A percentile compares a stretch with the other conserved stretches of the same genome.
Conservation (phyloP, 2,797 vertebrate genomes). For the Notoglanidium macrostoma region DNA sequence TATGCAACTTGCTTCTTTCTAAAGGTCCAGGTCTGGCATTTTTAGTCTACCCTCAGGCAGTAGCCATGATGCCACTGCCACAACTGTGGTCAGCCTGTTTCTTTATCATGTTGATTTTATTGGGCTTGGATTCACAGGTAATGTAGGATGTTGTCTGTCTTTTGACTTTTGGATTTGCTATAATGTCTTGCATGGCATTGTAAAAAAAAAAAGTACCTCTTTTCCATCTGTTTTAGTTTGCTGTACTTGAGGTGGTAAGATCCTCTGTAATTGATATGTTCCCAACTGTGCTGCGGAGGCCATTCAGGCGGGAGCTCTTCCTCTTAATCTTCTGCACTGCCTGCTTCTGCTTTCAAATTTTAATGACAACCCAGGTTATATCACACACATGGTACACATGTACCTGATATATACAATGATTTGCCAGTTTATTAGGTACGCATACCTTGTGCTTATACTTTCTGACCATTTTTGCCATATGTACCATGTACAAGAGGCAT, state of each 20-base stretch:
- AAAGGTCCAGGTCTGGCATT: slow-evolving; percentile 69
- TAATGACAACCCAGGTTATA: slow-evolving; percentile 10
- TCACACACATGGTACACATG: neutral
- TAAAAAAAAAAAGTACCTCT: neutral
- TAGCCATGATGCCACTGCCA: slow-evolving; percentile 65
- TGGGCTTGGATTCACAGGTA: neutral
- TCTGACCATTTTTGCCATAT: neutral
- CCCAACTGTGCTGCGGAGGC: neutral
- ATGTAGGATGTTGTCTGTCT: neutral
- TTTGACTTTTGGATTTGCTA: neutral
- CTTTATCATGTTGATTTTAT: slow-evolving; percentile 5
- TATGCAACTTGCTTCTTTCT: neutral
- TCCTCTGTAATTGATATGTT: neutral
- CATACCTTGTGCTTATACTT: neutral
- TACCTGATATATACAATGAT: neutral
- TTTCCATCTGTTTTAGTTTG: neutral
- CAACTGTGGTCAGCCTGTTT: slow-evolving; percentile 66
- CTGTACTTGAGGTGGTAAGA: neutral
- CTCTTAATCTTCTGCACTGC: neutral
- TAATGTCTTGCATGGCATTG: neutral
- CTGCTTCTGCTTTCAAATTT: slow-evolving; percentile 50
- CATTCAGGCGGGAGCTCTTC: neutral
- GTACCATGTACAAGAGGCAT: neutral
- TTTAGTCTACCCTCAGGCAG: slow-evolving; percentile 67
- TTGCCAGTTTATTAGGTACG: neutral